phyloP scores from a whole-genome alignment of 2,113 vertebrate genomes.

The Taxidea taxus region DNA sequence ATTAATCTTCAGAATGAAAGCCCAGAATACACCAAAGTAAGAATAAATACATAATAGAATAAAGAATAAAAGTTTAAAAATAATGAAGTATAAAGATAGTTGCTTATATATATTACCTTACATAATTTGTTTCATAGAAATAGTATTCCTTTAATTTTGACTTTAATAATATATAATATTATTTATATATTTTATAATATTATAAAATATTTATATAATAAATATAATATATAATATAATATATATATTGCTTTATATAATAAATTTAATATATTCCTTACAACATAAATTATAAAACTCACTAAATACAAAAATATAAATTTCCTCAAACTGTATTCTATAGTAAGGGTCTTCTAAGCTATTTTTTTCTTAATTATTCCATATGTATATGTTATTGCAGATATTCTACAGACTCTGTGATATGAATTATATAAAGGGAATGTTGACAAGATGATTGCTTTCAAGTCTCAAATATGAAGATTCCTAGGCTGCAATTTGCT shows the following conservation, averaged over 20 bases:
- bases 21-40: not conserved
- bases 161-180: not conserved
- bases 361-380: not conserved
- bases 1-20: constrained; percentile 62
- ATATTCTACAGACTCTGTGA: not conserved
- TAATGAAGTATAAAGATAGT: not conserved
- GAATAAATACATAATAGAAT: constrained; percentile 40
- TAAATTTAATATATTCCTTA: not conserved
- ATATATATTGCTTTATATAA: too few relatives aligned
- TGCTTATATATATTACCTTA: not conserved
- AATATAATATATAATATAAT: too few relatives aligned
- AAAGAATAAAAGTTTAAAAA: not conserved
- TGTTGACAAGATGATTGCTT: not conserved
- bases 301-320: not conserved
- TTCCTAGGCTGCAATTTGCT: not conserved
- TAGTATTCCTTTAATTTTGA: not conserved
- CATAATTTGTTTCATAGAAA: not conserved
- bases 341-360: not conserved
- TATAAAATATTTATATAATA: too few relatives aligned
- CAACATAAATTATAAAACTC: not conserved
- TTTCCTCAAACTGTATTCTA: not conserved
- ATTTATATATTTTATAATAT: too few relatives aligned
- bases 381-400: not conserved
- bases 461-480: not conserved
- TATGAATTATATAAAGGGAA: not conserved